These are phyloP conservation scores for Microvelia longipes DNA, from an alignment of 1,140 invertebrate species.

Conservation along the genomic window DNA sequence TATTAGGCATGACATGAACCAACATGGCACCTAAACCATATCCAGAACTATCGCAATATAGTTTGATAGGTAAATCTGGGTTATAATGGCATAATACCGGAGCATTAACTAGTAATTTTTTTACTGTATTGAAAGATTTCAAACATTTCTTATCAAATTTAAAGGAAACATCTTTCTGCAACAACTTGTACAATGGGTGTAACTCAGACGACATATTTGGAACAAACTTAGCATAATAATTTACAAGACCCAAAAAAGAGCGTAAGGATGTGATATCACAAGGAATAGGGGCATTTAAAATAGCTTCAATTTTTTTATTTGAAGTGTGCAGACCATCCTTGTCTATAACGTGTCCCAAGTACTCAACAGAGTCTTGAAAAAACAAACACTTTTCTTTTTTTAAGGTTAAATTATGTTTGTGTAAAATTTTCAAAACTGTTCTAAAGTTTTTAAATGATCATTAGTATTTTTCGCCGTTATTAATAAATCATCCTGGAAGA, in stretches of 20 bases:
- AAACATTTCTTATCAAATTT: not conserved
- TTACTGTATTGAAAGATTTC: not conserved
- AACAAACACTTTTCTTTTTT: not conserved
- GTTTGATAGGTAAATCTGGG: not conserved
- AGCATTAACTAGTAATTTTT: not conserved
- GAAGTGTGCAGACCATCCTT: not conserved
- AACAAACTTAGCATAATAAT: not conserved
- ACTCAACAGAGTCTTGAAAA: conserved; percentile 4
- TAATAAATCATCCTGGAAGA: conserved; percentile 23
- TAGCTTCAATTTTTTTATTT: not conserved
- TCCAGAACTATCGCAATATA: not conserved
- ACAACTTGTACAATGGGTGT: not conserved
- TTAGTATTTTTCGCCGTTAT: conserved; percentile 11
- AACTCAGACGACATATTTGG: not conserved
- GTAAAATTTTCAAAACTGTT: not conserved
- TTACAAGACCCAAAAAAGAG: not conserved
- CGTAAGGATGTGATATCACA: not conserved
- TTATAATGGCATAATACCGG: not conserved
- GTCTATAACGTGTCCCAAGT: conserved; percentile 38
- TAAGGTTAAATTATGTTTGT: not conserved
- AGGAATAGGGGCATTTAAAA: not conserved
- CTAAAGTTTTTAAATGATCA: conserved; percentile 3
- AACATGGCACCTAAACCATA: not conserved
- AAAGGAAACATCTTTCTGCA: not conserved
- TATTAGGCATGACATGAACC: not conserved